Evolutionary conservation across 2,113 vertebrate species (phyloP).

Genomic region (Leptobrachium leishanense): DNA sequence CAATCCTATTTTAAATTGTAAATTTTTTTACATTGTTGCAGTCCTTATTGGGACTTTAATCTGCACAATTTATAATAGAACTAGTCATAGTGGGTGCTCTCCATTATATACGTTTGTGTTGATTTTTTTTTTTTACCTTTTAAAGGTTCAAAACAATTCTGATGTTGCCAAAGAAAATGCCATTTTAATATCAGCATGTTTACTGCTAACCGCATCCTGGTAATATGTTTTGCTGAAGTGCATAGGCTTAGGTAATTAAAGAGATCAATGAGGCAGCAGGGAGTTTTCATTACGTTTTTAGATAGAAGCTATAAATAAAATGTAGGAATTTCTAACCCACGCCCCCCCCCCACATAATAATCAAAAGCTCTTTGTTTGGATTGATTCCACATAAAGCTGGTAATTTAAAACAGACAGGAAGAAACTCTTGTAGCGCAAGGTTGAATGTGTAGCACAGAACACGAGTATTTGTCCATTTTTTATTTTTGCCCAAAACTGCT

Average conservation of each 20-base stretch:
- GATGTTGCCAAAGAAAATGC: neutral
- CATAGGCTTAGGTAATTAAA: neutral
- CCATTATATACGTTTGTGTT: too few species aligned
- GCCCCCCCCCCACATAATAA: neutral
- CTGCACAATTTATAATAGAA: too few species aligned
- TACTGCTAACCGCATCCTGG: neutral
- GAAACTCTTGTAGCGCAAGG: too few species aligned
- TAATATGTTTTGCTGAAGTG: neutral
- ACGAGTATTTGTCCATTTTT: too few species aligned
- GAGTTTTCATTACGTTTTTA: constrained; percentile 7
- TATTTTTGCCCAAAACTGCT: too few species aligned
- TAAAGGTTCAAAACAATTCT: neutral
- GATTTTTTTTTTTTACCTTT: neutral
- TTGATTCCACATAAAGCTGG: neutral
- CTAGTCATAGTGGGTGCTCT: too few species aligned
- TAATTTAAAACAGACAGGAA: neutral
- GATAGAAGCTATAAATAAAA: neutral
- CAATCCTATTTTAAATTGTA: too few species aligned
- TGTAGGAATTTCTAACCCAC: neutral
- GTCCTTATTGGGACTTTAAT: too few species aligned
- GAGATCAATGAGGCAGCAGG: constrained; percentile 4
- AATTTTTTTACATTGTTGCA: too few species aligned
- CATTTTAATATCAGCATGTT: neutral
- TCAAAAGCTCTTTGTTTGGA: neutral
- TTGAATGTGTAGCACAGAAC: too few species aligned